Base-by-base conservation (phyloP, 2,888 invertebrate species). In the Epicampocera succincta region DNA sequence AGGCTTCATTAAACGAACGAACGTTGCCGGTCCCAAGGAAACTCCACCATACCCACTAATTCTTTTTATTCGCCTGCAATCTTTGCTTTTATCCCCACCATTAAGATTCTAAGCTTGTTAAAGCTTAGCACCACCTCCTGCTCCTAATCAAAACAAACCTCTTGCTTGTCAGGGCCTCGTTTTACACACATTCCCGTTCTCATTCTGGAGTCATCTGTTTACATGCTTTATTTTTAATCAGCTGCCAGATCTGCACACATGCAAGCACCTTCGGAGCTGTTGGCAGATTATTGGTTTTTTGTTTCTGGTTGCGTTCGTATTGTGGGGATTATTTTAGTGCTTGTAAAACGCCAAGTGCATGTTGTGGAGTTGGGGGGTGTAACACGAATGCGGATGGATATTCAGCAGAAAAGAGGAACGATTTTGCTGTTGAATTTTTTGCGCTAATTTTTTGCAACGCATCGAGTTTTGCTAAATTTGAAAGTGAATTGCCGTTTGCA, bases 271-370 rank as follows among this genome's bases (percentile, higher is more conserved):
- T 60, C 58, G 40, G 46, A 2, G 40, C 12, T 21, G 17, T 2
- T 11, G 19, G 42, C 8, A 21, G 25, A 29, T 56, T 56, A 17
- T 17, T 2, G 15, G 15, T 40, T 40, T 50, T 2, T 46, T 60
- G 19, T 17, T 50, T 29, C 19, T 56, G n/a, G 48, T 50, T 48
- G 71, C 56, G 52, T 65, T 75, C 44, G 71, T 58, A 38, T 60
- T 50, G 65, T 71, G 65, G 69, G 69, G 69, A 69, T 74, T 74
- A 74, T 82, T 78, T 78, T 78, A 78, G 71, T 71, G 60, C 74
- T 82, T 78, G 77, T 82, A 74, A 82, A 77, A 78, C 74, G 77
- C 78, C 77, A 82, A 81, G 56, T 81, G 68, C 44, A 77, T 72
- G 63, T 77, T 81, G 29, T 38, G 56, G 33, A 33, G 72, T n/a